Evolutionary conservation across 30 jellyfish, hydroid and myxozoan species (phyloP), one percentile per base, ranked within the genome.

Genomic region (Turritopsis rubra): DNA sequence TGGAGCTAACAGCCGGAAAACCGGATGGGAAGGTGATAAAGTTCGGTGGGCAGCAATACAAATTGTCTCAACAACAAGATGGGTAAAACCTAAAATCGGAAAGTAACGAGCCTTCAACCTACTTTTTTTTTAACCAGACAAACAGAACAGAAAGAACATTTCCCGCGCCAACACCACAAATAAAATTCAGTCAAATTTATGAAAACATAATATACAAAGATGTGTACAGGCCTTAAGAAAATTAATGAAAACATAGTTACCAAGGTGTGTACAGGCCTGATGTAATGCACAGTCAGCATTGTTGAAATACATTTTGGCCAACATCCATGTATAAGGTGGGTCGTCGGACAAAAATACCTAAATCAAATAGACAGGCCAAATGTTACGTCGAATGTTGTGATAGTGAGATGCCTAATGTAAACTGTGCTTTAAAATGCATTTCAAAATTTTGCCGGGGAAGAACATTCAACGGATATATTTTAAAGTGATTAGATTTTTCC

Each of bases 21-120:
- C 85, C 19, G 99, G 99, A 79, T 93, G 99, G 24, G 97, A 88
- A 7, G 97, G 99, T 24, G 99, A 93, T 83, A 93, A 82, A 8
- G 75, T 89, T 53, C 96, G 90, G 81, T 93, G 91, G 54, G 86
- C 96, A 16, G 97, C 75, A 18, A 93, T 96, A 75, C 96, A 88
- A 27, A 93, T 87, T 3, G 97, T 73, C 78, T 93, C 99, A 52
- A 91, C 82, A 25, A 88, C 85, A 30, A 93, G 89, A 75, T 93
- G 99, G 8, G 99, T 93, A 52, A 85, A 88, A n/a, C 99, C 99
- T 93, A 81, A 27, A 80, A n/a, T 52, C 26, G 41, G 71, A n/a
- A 22, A 74, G 65, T 13, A 74, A 13, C n/a, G n/a, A n/a, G n/a
- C n/a, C n/a, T n/a, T n/a, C n/a, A n/a, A n/a, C n/a, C n/a, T n/a